A percentile compares a stretch with the other conserved stretches of the same genome.
Evolutionary conservation across 2,797 vertebrate genomes (phyloP).

Genomic region (Acrossocheilus wenchowensis): DNA sequence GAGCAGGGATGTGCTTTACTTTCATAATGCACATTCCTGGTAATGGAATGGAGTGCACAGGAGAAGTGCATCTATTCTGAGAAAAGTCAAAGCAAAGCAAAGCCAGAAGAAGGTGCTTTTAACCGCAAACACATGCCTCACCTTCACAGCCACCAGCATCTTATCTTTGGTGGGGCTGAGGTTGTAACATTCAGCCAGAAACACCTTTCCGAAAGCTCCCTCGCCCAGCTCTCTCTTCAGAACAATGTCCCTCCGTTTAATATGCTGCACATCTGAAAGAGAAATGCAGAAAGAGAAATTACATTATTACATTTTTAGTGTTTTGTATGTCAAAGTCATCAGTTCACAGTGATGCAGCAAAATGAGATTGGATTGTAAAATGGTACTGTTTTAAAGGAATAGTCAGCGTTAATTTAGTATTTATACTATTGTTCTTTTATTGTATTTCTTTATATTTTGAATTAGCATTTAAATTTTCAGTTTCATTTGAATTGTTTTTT

Average conservation of each 20-base stretch:
- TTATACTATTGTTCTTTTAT: neutral
- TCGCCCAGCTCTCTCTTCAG: constrained; percentile 96
- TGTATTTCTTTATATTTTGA: neutral
- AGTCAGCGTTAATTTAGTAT: neutral
- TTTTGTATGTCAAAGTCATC: neutral
- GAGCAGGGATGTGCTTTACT: neutral
- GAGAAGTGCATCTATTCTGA: constrained; percentile 26
- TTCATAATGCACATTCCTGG: constrained; percentile 21
- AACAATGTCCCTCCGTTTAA: constrained; percentile 96
- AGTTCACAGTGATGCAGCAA: neutral
- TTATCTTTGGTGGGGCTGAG: constrained; percentile 96
- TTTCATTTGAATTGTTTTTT: too few relatives aligned
- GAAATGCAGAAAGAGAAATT: constrained; percentile 22
- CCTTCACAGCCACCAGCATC: constrained; percentile 99
- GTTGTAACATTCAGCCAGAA: constrained; percentile 98
- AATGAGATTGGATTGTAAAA: neutral
- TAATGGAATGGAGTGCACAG: constrained; percentile 22
- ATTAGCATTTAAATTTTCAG: neutral
- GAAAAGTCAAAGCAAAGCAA: constrained; percentile 12
- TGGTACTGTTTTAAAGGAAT: neutral
- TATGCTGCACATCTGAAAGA: constrained; percentile 90
- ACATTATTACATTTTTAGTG: neutral
- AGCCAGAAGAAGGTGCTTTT: constrained; percentile 35
- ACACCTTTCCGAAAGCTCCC: constrained; percentile 97
- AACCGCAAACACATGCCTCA: constrained; percentile 68